These are phyloP conservation scores for Anoplius nigerrimus DNA, from an alignment of 2,888 invertebrate genomes.

Conservation along the genomic window DNA sequence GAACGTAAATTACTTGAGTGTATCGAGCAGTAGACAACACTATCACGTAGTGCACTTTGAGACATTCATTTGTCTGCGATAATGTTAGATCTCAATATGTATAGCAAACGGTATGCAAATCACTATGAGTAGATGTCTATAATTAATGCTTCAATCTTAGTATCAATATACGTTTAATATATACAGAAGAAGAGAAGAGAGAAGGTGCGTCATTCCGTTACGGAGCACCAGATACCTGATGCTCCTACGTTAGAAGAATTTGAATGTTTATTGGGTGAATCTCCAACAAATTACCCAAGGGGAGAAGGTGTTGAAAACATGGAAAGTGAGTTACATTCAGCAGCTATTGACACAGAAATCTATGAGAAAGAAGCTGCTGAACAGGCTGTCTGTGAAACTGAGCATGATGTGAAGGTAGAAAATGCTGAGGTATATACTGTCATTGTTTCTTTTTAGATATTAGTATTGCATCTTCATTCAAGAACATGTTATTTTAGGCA, in stretches of 20 bases:
- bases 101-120: neutral
- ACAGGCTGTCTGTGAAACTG: constrained; percentile 25
- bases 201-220: constrained; percentile 54
- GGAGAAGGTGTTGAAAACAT: constrained; percentile 72
- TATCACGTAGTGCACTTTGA: too few relatives aligned
- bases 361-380: constrained; percentile 63
- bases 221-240: constrained; percentile 69
- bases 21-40: too few relatives aligned
- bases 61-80: too few relatives aligned
- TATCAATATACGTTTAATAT: neutral
- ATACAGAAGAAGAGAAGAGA: constrained; percentile 67
- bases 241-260: constrained; percentile 72
- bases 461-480: neutral
- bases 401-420: constrained; percentile 18
- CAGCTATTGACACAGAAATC: constrained; percentile 70
- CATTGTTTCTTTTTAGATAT: neutral
- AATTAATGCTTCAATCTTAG: neutral
- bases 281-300: constrained; percentile 71
- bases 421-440: constrained; percentile 25
- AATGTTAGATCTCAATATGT: neutral
- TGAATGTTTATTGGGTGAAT: constrained; percentile 71
- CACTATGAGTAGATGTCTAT: neutral
- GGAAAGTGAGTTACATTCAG: constrained; percentile 73
- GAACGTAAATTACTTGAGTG: neutral
- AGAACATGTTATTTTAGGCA: constrained; percentile 6